Percentiles rank a stretch among this genome's conserved stretches.
These are phyloP conservation scores for Clarias macrocephalus DNA, from an alignment of 2,113 vertebrate genomes.

Conservation along the genomic window DNA sequence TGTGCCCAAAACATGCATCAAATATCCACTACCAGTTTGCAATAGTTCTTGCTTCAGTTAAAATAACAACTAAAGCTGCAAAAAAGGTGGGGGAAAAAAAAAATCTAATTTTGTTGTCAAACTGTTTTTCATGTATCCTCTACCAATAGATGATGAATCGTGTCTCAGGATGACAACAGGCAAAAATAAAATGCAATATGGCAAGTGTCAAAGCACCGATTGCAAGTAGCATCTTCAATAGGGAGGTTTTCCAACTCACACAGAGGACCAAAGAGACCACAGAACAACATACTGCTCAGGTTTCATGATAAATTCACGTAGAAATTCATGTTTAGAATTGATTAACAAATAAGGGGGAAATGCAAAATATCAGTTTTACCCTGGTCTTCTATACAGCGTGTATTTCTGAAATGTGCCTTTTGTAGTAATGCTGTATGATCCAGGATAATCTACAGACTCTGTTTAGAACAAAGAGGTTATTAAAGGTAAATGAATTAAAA, in stretches of 20 bases:
- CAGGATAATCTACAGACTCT: background rate
- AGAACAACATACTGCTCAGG: background rate
- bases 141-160: background rate
- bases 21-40: no score
- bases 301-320: background rate
- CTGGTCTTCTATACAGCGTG: background rate
- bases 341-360: background rate
- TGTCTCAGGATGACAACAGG: background rate
- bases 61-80: no score
- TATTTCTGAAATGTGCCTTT: background rate
- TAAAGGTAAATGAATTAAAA: background rate
- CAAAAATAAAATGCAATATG: background rate
- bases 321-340: background rate
- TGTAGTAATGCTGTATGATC: background rate
- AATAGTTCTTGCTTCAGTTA: no score
- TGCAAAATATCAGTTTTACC: background rate
- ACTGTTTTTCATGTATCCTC: background rate
- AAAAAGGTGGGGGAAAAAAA: no score
- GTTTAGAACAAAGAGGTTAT: background rate
- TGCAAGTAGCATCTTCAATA: background rate
- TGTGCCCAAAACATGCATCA: no score
- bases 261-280: background rate
- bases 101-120: no score
- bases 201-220: background rate
- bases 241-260: background rate